phyloP scores from a whole-genome alignment of 2,888 invertebrate genomes.

The Timema cristinae region DNA sequence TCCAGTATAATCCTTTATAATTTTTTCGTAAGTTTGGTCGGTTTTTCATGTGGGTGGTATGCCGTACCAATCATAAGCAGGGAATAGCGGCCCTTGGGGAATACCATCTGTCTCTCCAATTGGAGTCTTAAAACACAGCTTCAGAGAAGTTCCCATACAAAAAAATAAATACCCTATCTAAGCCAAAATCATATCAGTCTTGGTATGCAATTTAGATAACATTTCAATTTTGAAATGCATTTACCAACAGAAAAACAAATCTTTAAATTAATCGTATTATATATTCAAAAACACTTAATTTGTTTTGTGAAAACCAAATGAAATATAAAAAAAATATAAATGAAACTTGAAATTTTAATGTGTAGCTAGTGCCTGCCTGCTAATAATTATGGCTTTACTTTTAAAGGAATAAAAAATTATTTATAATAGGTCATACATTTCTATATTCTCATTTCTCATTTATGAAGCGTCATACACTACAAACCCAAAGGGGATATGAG shows the following conservation, averaged over 20 bases:
- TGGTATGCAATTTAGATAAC: background rate
- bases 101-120: slow-evolving; percentile 87
- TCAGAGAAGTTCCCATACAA: slow-evolving; percentile 59
- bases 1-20: slow-evolving; percentile 69
- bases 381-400: no score
- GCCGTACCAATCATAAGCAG: slow-evolving; percentile 83
- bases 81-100: slow-evolving; percentile 53
- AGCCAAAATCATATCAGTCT: no score
- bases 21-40: slow-evolving; percentile 63
- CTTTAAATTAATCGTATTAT: background rate
- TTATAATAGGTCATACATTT: no score
- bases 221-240: background rate
- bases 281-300: background rate
- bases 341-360: background rate
- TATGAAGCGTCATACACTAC: no score
- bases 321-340: background rate
- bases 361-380: no score
- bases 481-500: no score
- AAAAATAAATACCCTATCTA: background rate
- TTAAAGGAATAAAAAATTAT: no score
- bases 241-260: background rate
- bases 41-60: slow-evolving; percentile 64
- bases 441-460: no score
- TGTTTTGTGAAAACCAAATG: background rate
- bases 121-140: slow-evolving; percentile 85